phyloP scores from a whole-genome alignment of 2,797 vertebrate genomes.

The Macroramphosus scolopax region DNA sequence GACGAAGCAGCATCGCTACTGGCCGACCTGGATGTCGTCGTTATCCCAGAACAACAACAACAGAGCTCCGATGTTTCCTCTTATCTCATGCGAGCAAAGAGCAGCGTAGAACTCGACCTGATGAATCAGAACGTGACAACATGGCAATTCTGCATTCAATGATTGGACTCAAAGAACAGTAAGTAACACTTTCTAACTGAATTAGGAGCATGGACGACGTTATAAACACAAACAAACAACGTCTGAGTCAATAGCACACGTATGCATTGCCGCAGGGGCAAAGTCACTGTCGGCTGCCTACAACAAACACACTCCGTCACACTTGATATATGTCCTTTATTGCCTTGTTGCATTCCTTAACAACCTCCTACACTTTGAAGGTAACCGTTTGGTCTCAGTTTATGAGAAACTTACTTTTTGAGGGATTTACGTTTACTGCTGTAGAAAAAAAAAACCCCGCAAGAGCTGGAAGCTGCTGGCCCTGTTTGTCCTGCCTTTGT shows the following conservation, averaged over 20 bases:
- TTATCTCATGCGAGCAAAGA: not conserved
- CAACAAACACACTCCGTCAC: not conserved
- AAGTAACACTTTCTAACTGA: not conserved
- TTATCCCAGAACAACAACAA: not conserved
- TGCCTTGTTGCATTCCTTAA: not conserved
- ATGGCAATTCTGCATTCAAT: not conserved
- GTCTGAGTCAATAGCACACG: constrained; percentile 6
- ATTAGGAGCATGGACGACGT: constrained; percentile 1
- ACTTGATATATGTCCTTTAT: not conserved
- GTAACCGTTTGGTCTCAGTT: constrained; percentile 1
- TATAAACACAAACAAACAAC: constrained; percentile 1
- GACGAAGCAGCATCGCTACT: too few relatives aligned
- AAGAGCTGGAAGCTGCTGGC: constrained; percentile 16
- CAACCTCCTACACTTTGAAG: not conserved
- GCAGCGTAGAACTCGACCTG: not conserved
- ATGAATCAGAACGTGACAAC: not conserved
- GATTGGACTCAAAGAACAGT: constrained; percentile 1
- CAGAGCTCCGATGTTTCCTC: not conserved
- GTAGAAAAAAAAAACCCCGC: constrained; percentile 20
- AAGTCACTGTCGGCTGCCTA: not conserved
- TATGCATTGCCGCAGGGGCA: not conserved
- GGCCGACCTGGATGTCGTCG: too few relatives aligned
- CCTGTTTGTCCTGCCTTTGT: constrained; percentile 50
- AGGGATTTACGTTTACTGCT: constrained; percentile 18
- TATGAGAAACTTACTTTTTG: constrained; percentile 1